Conservation (phyloP, 2,113 vertebrate species). For the Gadus macrocephalus region DNA sequence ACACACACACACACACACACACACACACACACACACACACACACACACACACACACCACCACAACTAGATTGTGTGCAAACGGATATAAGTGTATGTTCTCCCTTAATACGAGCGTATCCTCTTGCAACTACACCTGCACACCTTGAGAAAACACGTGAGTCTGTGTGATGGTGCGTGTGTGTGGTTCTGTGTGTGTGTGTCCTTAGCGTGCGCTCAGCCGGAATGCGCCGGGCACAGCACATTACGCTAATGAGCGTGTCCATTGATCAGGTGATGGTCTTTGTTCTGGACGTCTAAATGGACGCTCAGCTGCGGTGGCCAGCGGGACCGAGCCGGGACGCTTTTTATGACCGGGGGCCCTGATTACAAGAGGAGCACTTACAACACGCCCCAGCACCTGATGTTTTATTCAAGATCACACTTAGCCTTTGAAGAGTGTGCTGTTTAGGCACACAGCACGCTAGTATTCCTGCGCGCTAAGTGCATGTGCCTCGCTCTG, state of each 20-base stretch:
- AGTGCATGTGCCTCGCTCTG: constrained; percentile 28
- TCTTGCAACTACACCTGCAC: neutral
- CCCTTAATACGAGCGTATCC: neutral
- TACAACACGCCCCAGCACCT: constrained; percentile 56
- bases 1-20: neutral
- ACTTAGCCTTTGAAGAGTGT: constrained; percentile 26
- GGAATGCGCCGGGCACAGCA: constrained; percentile 37
- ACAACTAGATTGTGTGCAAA: constrained; percentile 36
- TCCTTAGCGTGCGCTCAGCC: constrained; percentile 21
- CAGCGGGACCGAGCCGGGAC: constrained; percentile 43
- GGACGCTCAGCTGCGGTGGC: constrained; percentile 47
- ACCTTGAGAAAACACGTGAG: neutral
- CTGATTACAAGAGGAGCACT: constrained; percentile 67
- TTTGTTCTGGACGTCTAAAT: constrained; percentile 60
- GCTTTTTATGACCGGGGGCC: constrained; percentile 47
- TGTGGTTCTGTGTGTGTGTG: neutral
- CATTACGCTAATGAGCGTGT: constrained; percentile 58
- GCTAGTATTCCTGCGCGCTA: constrained; percentile 1
- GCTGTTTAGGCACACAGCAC: constrained; percentile 17
- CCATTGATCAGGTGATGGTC: constrained; percentile 65
- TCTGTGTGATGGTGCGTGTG: neutral
- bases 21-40: too few relatives aligned
- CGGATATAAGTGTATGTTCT: neutral
- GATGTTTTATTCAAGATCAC: constrained; percentile 66
- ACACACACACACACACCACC: neutral